Evolutionary conservation across 1,140 invertebrate species (phyloP).

Genomic region (Brachionus angularis): DNA sequence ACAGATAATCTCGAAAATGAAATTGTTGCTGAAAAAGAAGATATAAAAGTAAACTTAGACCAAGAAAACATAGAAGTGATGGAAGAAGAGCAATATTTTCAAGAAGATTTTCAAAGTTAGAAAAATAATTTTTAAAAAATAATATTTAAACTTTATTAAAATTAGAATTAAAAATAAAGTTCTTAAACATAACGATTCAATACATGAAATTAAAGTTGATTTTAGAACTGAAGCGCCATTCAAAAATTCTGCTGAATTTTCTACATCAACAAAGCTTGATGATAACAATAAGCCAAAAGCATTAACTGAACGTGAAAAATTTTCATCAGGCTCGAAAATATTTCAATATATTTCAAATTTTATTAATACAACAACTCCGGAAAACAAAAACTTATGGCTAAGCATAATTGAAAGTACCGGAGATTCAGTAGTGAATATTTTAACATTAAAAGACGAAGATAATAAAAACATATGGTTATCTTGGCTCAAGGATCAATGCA

Average conservation of each 20-base stretch:
- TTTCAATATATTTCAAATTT: constrained; percentile 11
- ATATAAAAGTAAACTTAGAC: too few relatives aligned
- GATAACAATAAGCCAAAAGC: constrained; percentile 1
- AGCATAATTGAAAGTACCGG: constrained; percentile 21
- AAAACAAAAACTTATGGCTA: constrained; percentile 32
- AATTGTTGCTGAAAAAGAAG: too few relatives aligned
- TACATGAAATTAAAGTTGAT: too few relatives aligned
- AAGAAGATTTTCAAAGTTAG: too few relatives aligned
- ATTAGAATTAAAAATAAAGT: too few relatives aligned
- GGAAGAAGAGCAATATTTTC: too few relatives aligned
- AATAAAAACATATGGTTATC: constrained; percentile 18
- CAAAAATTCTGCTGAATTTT: too few relatives aligned
- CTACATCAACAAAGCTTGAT: not conserved
- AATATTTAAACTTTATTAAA: too few relatives aligned
- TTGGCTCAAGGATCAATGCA: constrained; percentile 27
- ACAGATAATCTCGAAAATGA: not conserved
- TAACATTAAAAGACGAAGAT: constrained; percentile 12
- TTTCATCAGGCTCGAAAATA: not conserved
- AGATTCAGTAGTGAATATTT: constrained; percentile 1
- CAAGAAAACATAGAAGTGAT: too few relatives aligned
- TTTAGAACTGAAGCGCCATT: too few relatives aligned
- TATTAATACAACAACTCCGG: not conserved
- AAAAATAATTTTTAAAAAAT: too few relatives aligned
- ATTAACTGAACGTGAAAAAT: not conserved
- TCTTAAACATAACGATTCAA: too few relatives aligned